Conservation (phyloP, 1,140 invertebrate species). For the Notospermus geniculatus region DNA sequence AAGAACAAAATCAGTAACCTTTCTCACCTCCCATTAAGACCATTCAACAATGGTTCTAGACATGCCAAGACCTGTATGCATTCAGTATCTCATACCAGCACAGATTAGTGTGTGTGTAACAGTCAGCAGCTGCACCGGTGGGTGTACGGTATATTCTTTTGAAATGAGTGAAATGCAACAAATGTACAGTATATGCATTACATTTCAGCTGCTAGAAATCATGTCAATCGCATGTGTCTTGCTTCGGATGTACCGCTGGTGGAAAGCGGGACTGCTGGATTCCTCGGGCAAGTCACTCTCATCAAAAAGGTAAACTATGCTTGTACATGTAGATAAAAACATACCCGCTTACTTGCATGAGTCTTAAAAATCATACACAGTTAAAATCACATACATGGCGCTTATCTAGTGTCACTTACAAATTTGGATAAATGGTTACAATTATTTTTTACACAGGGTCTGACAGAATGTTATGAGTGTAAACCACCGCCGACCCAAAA, state of each 20-base stretch:
- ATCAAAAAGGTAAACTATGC: slow-evolving; percentile 59
- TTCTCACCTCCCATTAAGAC: too few relatives aligned
- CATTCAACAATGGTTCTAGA: too few relatives aligned
- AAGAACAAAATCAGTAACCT: too few relatives aligned
- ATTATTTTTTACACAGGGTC: slow-evolving; percentile 59
- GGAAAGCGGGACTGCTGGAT: slow-evolving; percentile 96
- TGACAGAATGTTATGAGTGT: slow-evolving; percentile 97
- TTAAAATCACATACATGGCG: background rate
- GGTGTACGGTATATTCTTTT: too few relatives aligned
- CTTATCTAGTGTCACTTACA: slow-evolving; percentile 7
- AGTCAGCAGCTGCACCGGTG: too few relatives aligned
- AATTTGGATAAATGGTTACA: background rate
- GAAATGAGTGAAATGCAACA: too few relatives aligned
- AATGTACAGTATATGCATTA: too few relatives aligned
- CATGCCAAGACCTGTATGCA: too few relatives aligned
- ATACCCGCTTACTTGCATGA: too few relatives aligned
- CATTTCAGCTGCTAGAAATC: slow-evolving; percentile 79
- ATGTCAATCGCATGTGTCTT: slow-evolving; percentile 98
- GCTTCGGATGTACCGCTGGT: slow-evolving; percentile 90
- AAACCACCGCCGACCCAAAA: slow-evolving; percentile 87
- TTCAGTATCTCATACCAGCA: too few relatives aligned
- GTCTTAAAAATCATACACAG: too few relatives aligned
- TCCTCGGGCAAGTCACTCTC: slow-evolving; percentile 80
- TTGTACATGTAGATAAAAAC: background rate
- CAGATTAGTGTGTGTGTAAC: too few relatives aligned